These are phyloP conservation scores for Notechis scutatus DNA, from an alignment of 2,113 vertebrate genomes.

Conservation along the genomic window DNA sequence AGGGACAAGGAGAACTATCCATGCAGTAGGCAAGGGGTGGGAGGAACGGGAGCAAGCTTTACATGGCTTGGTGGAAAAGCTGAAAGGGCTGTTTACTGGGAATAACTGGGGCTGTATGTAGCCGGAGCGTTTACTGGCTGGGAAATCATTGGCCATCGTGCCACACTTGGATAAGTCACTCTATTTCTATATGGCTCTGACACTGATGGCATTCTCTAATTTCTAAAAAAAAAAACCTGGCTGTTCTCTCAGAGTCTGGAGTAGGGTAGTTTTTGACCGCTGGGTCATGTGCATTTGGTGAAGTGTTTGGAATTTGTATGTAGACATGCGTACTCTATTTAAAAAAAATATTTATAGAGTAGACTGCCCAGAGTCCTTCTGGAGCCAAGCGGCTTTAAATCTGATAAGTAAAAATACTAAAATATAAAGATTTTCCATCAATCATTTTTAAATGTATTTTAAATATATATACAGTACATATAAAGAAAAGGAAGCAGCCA, in stretches of 20 bases:
- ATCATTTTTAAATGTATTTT: not conserved
- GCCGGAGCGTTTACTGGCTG: not conserved
- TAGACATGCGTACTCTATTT: not conserved
- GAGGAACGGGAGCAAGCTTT: not conserved
- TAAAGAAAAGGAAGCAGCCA: not conserved
- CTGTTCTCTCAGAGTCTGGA: not conserved
- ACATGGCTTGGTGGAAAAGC: not conserved
- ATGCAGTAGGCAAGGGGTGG: not conserved
- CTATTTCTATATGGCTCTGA: not conserved
- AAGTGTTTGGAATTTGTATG: not conserved
- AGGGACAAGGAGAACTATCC: not conserved
- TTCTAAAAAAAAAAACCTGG: not conserved
- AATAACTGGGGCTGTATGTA: not conserved
- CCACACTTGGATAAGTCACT: not conserved
- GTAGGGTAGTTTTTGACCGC: not conserved
- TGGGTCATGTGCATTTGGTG: not conserved
- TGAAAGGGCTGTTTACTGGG: not conserved
- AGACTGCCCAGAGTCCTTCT: not conserved
- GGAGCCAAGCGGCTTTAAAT: not conserved
- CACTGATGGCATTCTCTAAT: not conserved
- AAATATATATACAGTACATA: not conserved
- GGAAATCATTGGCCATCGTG: not conserved
- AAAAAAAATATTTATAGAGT: not conserved
- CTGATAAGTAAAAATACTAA: not conserved
- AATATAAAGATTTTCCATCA: not conserved